These are phyloP conservation scores for Drosophila kepulauana DNA, from an alignment of 1,140 invertebrate genomes.

Conservation along the genomic window DNA sequence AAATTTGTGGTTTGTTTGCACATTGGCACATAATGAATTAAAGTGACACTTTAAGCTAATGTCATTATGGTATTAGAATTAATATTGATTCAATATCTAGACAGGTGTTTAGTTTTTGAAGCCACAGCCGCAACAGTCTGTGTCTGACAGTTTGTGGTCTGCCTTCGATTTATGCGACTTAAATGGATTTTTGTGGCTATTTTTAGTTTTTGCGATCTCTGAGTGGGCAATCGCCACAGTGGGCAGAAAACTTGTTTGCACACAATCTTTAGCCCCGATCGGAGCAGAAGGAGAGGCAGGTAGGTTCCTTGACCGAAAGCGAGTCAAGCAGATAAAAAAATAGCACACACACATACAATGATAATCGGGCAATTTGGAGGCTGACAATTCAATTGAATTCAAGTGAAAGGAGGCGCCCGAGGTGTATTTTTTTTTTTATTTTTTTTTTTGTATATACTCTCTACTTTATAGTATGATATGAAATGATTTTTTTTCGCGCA, in stretches of 20 bases:
- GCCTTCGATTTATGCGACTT: conserved; percentile 47
- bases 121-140: not conserved
- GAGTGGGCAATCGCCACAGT: conserved; percentile 55
- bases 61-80: conserved; percentile 43
- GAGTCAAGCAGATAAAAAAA: conserved; percentile 15
- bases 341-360: not conserved
- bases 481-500: conserved; percentile 20
- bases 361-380: conserved; percentile 52
- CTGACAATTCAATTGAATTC: conserved; percentile 71
- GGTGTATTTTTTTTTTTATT: conserved; percentile 5
- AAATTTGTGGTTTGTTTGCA: conserved; percentile 30
- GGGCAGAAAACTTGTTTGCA: conserved; percentile 59
- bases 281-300: not conserved
- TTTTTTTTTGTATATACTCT: not conserved
- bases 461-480: conserved; percentile 16
- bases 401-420: conserved; percentile 50
- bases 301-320: conserved; percentile 67
- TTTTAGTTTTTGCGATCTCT: conserved; percentile 57
- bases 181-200: conserved; percentile 70
- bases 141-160: conserved; percentile 43
- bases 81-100: conserved; percentile 51
- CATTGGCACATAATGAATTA: conserved; percentile 20
- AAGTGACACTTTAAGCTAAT: conserved; percentile 43
- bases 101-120: conserved; percentile 40
- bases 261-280: conserved; percentile 18